Conservation (phyloP, 2,797 vertebrate genomes). For the Sebastes taczanowskii region DNA sequence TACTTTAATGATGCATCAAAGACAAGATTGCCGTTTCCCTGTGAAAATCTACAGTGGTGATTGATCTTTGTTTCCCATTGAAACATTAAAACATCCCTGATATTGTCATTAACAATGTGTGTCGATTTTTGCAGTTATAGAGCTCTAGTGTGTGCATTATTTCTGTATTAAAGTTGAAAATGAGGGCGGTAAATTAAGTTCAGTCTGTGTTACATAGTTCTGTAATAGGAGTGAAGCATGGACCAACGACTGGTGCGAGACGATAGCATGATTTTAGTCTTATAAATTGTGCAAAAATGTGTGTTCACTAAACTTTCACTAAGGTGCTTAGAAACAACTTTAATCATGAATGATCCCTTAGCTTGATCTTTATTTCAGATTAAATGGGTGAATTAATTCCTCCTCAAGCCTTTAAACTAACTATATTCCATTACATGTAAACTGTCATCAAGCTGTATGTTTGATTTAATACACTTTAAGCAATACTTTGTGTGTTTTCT, state of each 20-base stretch:
- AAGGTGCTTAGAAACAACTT: not conserved
- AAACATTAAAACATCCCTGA: not conserved
- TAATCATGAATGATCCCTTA: not conserved
- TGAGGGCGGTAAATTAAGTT: rapidly evolving
- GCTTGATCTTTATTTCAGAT: not conserved
- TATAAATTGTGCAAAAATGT: not conserved
- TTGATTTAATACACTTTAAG: not conserved
- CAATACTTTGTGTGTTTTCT: not conserved
- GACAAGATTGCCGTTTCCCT: not conserved
- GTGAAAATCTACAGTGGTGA: not conserved
- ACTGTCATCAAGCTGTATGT: not conserved
- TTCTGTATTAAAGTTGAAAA: not conserved
- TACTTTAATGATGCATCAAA: not conserved
- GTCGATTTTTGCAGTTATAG: not conserved
- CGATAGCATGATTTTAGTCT: not conserved
- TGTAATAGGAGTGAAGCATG: too few relatives aligned
- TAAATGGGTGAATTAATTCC: not conserved
- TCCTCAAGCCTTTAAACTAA: not conserved
- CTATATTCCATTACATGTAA: not conserved
- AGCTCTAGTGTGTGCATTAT: not conserved
- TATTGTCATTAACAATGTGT: not conserved
- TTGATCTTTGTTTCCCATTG: not conserved
- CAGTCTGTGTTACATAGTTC: too few relatives aligned
- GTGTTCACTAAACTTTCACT: not conserved
- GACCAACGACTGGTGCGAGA: too few relatives aligned